These are phyloP conservation scores for Microctenopoma stevenorrisi DNA, from an alignment of 2,797 vertebrate species.

Conservation along the genomic window DNA sequence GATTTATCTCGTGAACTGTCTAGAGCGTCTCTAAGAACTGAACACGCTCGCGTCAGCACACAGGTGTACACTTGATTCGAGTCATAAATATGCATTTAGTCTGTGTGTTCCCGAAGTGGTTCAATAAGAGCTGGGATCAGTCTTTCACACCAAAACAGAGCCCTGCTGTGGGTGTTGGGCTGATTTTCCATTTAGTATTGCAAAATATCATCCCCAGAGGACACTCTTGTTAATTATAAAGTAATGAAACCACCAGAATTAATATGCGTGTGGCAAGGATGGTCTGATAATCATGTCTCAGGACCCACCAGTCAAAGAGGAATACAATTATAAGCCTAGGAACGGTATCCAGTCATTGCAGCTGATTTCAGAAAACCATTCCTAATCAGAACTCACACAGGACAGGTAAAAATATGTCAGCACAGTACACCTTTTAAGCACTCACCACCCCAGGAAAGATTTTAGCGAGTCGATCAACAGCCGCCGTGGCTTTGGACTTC, in stretches of 20 bases:
- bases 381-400: too few species aligned
- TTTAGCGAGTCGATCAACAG: constrained; percentile 91
- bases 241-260: constrained; percentile 46
- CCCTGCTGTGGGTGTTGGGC: constrained; percentile 33
- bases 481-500: constrained; percentile 92
- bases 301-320: constrained; percentile 32
- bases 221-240: constrained; percentile 44
- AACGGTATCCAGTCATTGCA: neutral
- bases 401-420: too few species aligned
- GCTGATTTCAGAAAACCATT: too few species aligned
- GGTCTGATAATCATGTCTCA: constrained; percentile 34
- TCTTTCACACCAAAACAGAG: constrained; percentile 35
- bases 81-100: constrained; percentile 41
- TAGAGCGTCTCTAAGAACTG: neutral
- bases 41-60: constrained; percentile 5
- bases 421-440: neutral
- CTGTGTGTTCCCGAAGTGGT: constrained; percentile 10
- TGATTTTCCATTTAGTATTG: constrained; percentile 45
- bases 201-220: constrained; percentile 27
- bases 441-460: constrained; percentile 98
- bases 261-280: constrained; percentile 48
- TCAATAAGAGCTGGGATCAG: constrained; percentile 12
- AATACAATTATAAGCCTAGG: constrained; percentile 18
- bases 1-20: constrained; percentile 1
- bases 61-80: constrained; percentile 21